phyloP scores from a whole-genome alignment of 2,888 invertebrate species.

The Troilus luridus region DNA sequence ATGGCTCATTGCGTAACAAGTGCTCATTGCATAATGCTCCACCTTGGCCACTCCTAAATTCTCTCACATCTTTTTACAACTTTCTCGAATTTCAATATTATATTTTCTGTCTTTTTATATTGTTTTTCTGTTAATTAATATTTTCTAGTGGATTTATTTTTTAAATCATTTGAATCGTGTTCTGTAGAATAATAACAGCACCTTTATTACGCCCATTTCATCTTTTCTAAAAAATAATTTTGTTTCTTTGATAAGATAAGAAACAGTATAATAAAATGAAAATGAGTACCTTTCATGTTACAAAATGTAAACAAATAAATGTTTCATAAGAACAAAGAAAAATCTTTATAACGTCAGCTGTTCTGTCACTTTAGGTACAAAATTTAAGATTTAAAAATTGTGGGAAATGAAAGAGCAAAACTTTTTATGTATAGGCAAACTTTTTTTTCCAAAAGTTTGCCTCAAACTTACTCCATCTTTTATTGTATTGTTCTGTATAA shows the following conservation, averaged over 20 bases:
- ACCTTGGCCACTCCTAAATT: constrained; percentile 34
- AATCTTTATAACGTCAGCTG: too few relatives aligned
- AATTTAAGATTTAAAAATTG: too few relatives aligned
- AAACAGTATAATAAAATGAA: background rate
- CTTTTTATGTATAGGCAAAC: too few relatives aligned
- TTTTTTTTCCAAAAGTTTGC: too few relatives aligned
- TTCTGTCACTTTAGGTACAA: too few relatives aligned
- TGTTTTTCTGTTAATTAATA: background rate
- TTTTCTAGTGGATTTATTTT: too few relatives aligned
- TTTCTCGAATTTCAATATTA: constrained; percentile 30
- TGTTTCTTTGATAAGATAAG: background rate
- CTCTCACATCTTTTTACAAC: constrained; percentile 21
- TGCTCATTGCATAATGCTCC: background rate
- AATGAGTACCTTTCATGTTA: background rate
- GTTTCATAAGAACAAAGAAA: background rate
- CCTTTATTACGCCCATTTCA: background rate
- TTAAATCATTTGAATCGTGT: background rate
- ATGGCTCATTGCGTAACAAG: constrained; percentile 4
- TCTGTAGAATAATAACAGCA: background rate
- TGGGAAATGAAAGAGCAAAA: too few relatives aligned
- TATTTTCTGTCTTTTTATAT: background rate
- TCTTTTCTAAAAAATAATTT: background rate
- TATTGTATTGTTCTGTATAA: too few relatives aligned
- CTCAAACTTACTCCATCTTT: too few relatives aligned
- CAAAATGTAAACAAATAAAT: background rate